Evolutionary conservation across 2,888 invertebrate genomes (phyloP).

Genomic region (Acleris literana): DNA sequence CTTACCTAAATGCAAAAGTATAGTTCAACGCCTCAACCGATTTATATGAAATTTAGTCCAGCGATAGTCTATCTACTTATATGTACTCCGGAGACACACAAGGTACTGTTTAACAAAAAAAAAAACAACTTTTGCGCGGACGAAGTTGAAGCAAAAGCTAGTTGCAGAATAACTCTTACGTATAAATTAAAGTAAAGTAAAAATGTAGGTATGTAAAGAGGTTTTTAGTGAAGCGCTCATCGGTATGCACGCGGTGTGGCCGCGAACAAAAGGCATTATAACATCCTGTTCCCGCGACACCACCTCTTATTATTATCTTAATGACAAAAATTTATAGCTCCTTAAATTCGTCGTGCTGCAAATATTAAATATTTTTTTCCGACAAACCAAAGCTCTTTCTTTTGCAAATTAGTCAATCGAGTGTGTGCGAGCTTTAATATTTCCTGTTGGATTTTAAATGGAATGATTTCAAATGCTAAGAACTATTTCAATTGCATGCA

Average conservation of each 20-base stretch:
- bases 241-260: conserved; percentile 76
- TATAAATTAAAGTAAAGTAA: conserved; percentile 45
- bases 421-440: conserved; percentile 6
- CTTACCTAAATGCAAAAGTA: too few relatives aligned
- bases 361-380: conserved; percentile 68
- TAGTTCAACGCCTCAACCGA: too few relatives aligned
- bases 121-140: too few relatives aligned
- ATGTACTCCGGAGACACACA: too few relatives aligned
- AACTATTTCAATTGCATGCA: neutral
- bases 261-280: conserved; percentile 80
- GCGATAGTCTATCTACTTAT: too few relatives aligned
- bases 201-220: conserved; percentile 56
- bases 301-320: conserved; percentile 80
- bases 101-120: too few relatives aligned
- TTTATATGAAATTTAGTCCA: too few relatives aligned
- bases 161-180: neutral
- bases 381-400: conserved; percentile 51
- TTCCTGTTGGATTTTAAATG: conserved; percentile 14
- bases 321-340: conserved; percentile 81
- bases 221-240: conserved; percentile 59
- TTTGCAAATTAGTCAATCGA: conserved; percentile 15
- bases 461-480: neutral
- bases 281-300: conserved; percentile 79
- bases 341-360: conserved; percentile 79
- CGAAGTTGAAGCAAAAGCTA: too few relatives aligned